Evolutionary conservation across 2,888 invertebrate genomes (phyloP).

Genomic region (Pterobdella sp.): DNA sequence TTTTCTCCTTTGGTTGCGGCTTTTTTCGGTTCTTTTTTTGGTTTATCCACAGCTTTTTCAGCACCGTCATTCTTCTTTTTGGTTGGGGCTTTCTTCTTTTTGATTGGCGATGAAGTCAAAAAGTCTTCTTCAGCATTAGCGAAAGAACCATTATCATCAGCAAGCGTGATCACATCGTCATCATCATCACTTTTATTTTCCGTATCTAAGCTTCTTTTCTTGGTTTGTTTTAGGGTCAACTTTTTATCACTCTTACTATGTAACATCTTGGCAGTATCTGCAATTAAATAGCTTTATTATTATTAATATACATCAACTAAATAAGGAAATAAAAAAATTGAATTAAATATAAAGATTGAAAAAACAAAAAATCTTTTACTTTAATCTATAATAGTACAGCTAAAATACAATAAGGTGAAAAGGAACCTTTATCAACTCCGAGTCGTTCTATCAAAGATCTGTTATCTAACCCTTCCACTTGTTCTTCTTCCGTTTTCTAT

Average conservation of each 20-base stretch:
- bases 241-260: conserved; percentile 40
- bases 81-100: neutral
- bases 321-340: neutral
- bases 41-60: neutral
- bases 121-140: conserved; percentile 7
- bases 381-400: no score
- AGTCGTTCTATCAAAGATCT: conserved; percentile 10
- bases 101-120: conserved; percentile 3
- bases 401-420: no score
- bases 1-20: neutral
- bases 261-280: conserved; percentile 49
- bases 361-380: neutral
- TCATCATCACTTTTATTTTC: conserved; percentile 6
- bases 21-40: neutral
- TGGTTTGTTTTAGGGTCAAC: conserved; percentile 6
- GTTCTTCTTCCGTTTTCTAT: conserved; percentile 9
- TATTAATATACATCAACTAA: neutral
- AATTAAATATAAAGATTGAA: neutral
- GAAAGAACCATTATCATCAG: neutral
- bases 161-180: neutral
- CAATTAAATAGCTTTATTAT: conserved; percentile 35
- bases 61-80: neutral
- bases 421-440: neutral
- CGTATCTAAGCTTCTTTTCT: conserved; percentile 4
- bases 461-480: neutral